Base-by-base conservation (phyloP, 2,888 invertebrate genomes). In the Diaprepes abbreviatus region DNA sequence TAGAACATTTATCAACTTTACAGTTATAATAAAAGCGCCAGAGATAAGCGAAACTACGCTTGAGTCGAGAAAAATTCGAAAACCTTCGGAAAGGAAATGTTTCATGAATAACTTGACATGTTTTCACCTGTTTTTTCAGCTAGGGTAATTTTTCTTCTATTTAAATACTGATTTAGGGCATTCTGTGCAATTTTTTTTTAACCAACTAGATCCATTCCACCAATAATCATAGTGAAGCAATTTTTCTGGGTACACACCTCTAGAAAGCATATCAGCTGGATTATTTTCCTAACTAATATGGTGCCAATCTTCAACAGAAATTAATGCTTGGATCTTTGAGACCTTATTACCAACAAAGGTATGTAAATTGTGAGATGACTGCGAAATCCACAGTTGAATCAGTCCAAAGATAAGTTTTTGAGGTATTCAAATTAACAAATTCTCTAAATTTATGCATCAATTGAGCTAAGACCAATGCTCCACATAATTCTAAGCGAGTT, bases 121-220 rank as follows among this genome's bases (percentile, higher is more conserved):
- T n/a, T n/a, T n/a, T n/a, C n/a, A n/a, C n/a, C n/a, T n/a, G n/a
- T n/a, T n/a, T n/a, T n/a, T n/a, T n/a, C n/a, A n/a, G n/a, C n/a
- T n/a, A n/a, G n/a, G n/a, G n/a, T n/a, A n/a, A n/a, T n/a, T n/a
- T n/a, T n/a, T 36, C 40, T 36, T 12, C 3, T 4, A 52, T 38
- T 16, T 19, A 14, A 60, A 33, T 12, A 14, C 12, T 10, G 54
- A 35, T 21, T 45, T 28, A 14, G 70, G 57, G 66, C 65, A 66
- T 7, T 50, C 5, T 5, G 36, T 16, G 38, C 48, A 9, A 31
- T 38, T 16, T 14, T 12, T 3, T 19, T n/a, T 2, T 35, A 63
- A 52, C 69, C 66, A 72, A 24, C 17, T 12, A 45, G 70, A 70
- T 28, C 70, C 66, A n/a, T 57, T 54, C 70, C 67, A 72, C 64